phyloP scores from a whole-genome alignment of 2,113 vertebrate genomes.

The Etia nguti region DNA sequence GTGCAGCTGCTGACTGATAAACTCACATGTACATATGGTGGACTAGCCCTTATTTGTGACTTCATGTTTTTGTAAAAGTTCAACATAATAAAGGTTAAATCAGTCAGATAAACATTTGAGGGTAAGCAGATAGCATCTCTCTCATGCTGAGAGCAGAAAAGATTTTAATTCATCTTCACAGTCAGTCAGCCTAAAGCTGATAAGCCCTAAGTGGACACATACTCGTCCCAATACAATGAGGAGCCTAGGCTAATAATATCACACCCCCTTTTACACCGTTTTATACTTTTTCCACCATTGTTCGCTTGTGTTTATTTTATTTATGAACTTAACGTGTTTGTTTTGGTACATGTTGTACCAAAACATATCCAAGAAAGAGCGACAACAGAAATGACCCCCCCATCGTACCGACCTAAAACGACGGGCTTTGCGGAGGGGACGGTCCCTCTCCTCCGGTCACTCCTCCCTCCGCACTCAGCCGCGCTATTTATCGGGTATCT shows the following conservation, averaged over 20 bases:
- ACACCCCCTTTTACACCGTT: neutral
- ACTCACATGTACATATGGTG: neutral
- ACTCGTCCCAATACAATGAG: neutral
- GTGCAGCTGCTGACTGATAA: neutral
- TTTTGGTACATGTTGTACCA: neutral
- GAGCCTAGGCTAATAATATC: neutral
- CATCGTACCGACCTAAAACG: conserved; percentile 1
- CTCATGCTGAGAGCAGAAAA: neutral
- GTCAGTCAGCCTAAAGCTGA: conserved; percentile 25
- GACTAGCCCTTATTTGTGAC: neutral
- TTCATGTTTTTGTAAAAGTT: neutral
- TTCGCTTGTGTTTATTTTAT: neutral
- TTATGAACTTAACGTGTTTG: neutral
- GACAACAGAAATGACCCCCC: neutral
- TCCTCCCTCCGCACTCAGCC: neutral
- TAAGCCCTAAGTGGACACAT: neutral
- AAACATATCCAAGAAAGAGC: neutral
- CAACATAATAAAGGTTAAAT: neutral
- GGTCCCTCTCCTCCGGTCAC: neutral
- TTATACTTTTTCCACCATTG: neutral
- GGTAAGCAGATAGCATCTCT: neutral
- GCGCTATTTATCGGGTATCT: neutral
- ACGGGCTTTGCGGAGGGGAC: neutral
- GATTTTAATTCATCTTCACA: neutral
- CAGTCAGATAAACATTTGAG: neutral